These are phyloP conservation scores for Colinus virginianus DNA, from an alignment of 2,113 vertebrate genomes.

Conservation along the genomic window DNA sequence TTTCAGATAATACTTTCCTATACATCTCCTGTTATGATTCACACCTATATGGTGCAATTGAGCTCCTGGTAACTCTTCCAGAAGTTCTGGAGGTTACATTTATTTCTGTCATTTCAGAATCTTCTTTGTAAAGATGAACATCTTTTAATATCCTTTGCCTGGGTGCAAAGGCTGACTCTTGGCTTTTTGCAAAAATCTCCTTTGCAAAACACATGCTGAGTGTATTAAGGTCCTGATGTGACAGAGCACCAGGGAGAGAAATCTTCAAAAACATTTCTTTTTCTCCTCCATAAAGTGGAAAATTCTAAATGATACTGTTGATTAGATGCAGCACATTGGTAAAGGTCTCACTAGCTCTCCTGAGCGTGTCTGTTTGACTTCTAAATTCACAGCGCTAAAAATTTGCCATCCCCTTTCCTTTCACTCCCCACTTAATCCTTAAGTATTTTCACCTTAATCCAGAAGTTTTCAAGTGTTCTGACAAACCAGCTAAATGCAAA, in stretches of 20 bases:
- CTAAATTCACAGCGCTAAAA: conserved; percentile 62
- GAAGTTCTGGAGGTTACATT: conserved; percentile 35
- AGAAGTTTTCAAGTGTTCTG: conserved; percentile 72
- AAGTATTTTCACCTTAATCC: conserved; percentile 74
- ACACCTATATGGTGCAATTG: not conserved
- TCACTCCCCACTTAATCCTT: conserved; percentile 67
- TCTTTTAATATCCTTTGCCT: conserved; percentile 47
- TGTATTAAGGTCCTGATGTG: conserved; percentile 53
- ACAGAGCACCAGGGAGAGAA: conserved; percentile 29
- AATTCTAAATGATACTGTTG: conserved; percentile 57
- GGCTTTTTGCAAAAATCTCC: conserved; percentile 47
- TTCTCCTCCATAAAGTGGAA: conserved; percentile 58
- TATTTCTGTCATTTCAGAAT: conserved; percentile 45
- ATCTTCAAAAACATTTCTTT: conserved; percentile 42
- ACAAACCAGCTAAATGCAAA: conserved; percentile 69
- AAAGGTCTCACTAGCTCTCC: conserved; percentile 57
- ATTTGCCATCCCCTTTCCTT: conserved; percentile 62
- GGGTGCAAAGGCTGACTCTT: not conserved
- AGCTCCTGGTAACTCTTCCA: not conserved
- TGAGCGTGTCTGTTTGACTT: conserved; percentile 51
- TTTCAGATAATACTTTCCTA: conserved; percentile 15
- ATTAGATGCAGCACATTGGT: conserved; percentile 55
- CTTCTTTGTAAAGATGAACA: conserved; percentile 44
- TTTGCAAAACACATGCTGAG: conserved; percentile 54
- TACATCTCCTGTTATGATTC: not conserved